These are phyloP conservation scores for Tachyglossus aculeatus DNA, from an alignment of 2,797 vertebrate genomes.

Conservation along the genomic window DNA sequence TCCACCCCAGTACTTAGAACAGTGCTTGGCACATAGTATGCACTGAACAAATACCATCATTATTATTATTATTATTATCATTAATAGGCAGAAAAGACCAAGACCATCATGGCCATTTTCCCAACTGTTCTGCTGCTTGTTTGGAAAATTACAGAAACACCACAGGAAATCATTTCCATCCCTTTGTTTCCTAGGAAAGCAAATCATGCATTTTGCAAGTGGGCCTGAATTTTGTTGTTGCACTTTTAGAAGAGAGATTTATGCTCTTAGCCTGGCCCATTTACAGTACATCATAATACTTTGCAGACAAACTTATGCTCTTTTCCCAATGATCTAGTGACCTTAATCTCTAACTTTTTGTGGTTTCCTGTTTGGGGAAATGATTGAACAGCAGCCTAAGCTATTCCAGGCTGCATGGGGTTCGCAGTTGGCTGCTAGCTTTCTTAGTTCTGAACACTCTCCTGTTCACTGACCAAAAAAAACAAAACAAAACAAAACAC, in stretches of 20 bases:
- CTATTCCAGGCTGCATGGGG: constrained; percentile 37
- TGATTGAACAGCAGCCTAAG: constrained; percentile 34
- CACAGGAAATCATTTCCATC: neutral
- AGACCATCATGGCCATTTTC: no score
- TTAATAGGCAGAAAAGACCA: no score
- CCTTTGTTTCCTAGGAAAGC: neutral
- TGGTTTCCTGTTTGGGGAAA: constrained; percentile 66
- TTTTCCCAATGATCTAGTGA: constrained; percentile 55
- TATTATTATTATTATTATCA: no score
- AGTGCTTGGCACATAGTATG: no score
- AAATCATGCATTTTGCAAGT: constrained; percentile 28
- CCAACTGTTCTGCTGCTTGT: no score
- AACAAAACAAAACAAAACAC: neutral
- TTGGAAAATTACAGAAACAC: neutral
- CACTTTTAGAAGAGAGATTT: constrained; percentile 37
- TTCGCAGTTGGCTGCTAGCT: constrained; percentile 31
- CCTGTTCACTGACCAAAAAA: constrained; percentile 28
- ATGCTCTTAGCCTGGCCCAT: constrained; percentile 28
- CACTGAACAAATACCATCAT: no score
- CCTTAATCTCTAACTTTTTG: constrained; percentile 55
- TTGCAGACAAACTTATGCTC: constrained; percentile 51
- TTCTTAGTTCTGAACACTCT: constrained; percentile 46
- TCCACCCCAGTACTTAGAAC: no score
- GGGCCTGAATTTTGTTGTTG: neutral
- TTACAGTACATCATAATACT: constrained; percentile 51